Conservation (phyloP, 2,888 invertebrate genomes). For the Agrochola litura region DNA sequence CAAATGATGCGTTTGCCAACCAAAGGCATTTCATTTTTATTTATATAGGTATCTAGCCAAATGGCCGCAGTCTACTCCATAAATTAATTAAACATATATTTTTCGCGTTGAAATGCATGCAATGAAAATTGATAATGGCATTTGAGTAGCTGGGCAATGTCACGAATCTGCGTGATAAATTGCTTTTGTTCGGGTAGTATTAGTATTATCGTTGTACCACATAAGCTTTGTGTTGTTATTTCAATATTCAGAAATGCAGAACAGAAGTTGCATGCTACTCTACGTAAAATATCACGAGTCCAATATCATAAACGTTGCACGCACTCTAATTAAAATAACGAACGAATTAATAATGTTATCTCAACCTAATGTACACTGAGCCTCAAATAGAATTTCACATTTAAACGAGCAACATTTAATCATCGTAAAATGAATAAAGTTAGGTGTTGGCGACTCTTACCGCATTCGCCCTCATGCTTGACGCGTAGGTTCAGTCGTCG, state of each 20-base stretch:
- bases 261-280: background rate
- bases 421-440: slow-evolving; percentile 56
- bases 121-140: slow-evolving; percentile 46
- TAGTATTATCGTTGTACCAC: slow-evolving; percentile 29
- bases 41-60: background rate
- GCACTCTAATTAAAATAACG: slow-evolving; percentile 50
- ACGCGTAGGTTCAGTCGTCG: slow-evolving; percentile 93
- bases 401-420: slow-evolving; percentile 58
- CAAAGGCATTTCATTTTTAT: background rate
- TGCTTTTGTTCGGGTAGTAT: slow-evolving; percentile 27
- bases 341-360: slow-evolving; percentile 50
- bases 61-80: slow-evolving; percentile 22
- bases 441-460: slow-evolving; percentile 89
- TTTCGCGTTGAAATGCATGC: slow-evolving; percentile 36
- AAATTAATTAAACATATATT: slow-evolving; percentile 46
- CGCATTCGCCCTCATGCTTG: slow-evolving; percentile 94
- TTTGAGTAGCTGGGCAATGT: slow-evolving; percentile 37
- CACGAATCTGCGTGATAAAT: slow-evolving; percentile 48
- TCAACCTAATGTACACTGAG: slow-evolving; percentile 31
- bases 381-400: slow-evolving; percentile 49
- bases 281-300: slow-evolving; percentile 5
- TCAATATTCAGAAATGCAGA: slow-evolving; percentile 11
- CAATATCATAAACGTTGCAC: slow-evolving; percentile 30
- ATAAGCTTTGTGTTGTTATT: slow-evolving; percentile 21
- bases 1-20: background rate